phyloP scores from a whole-genome alignment of 2,113 vertebrate species.

The Sinocyclocheilus anophthalmus region DNA sequence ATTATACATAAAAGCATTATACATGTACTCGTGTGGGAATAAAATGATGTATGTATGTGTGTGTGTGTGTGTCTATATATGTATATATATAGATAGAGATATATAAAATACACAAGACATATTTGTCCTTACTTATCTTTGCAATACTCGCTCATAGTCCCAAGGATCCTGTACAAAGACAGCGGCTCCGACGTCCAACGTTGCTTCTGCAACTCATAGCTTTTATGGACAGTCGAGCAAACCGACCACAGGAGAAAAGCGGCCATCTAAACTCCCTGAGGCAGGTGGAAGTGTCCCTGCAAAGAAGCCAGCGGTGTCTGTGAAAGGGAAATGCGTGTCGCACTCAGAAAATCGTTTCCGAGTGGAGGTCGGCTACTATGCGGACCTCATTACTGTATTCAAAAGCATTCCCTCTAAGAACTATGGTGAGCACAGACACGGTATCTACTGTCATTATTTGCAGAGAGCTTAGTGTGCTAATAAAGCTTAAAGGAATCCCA shows the following conservation, averaged over 20 bases:
- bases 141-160: slow-evolving; percentile 62
- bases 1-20: too few relatives aligned
- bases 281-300: slow-evolving; percentile 36
- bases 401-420: slow-evolving; percentile 86
- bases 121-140: background rate
- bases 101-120: background rate
- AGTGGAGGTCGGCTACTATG: slow-evolving; percentile 86
- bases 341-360: slow-evolving; percentile 82
- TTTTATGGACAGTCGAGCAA: slow-evolving; percentile 67
- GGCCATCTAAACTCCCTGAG: slow-evolving; percentile 35
- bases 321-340: slow-evolving; percentile 80
- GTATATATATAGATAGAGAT: too few relatives aligned
- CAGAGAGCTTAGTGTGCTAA: background rate
- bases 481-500: too few relatives aligned
- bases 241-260: slow-evolving; percentile 44
- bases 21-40: background rate
- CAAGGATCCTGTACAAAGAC: slow-evolving; percentile 38
- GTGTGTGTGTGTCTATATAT: background rate
- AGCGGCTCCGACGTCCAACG: slow-evolving; percentile 43
- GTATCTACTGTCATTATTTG: too few relatives aligned
- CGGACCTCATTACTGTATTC: slow-evolving; percentile 84
- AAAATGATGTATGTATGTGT: background rate
- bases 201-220: slow-evolving; percentile 16
- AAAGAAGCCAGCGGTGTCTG: slow-evolving; percentile 68
- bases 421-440: slow-evolving; percentile 77